Evolutionary conservation across 2,888 invertebrate species (phyloP).

Genomic region (Brachylomia viminalis): DNA sequence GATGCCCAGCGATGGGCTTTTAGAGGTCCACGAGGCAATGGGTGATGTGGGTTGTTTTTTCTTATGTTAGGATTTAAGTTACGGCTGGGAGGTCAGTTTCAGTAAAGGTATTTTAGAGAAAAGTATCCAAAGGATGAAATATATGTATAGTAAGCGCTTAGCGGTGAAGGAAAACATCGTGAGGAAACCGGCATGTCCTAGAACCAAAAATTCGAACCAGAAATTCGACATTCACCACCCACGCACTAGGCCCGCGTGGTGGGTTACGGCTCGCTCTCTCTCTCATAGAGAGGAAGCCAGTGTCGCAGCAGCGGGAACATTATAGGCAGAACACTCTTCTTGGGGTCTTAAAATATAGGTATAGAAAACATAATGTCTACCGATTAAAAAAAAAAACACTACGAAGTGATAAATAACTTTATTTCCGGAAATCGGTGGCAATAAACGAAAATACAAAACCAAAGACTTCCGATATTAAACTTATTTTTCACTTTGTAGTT

Average conservation of each 20-base stretch:
- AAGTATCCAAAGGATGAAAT: background rate
- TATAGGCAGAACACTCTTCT: too few species aligned
- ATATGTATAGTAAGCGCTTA: background rate
- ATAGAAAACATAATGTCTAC: too few species aligned
- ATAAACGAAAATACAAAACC: too few species aligned
- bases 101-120: background rate
- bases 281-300: background rate
- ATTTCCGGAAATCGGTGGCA: too few species aligned
- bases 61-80: background rate
- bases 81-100: background rate
- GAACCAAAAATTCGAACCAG: background rate
- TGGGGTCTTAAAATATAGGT: too few species aligned
- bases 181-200: background rate
- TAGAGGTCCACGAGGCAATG: constrained; percentile 47
- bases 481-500: too few species aligned
- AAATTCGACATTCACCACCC: fast-evolving
- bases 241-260: background rate
- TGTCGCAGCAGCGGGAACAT: background rate
- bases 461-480: too few species aligned
- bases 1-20: constrained; percentile 45
- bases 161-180: background rate
- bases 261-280: background rate
- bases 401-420: too few species aligned
- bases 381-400: too few species aligned
- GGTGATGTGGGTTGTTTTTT: background rate